A percentile compares a stretch with the other conserved stretches of the same genome.
Evolutionary conservation across 2,113 vertebrate species (phyloP).

Genomic region (Indicator indicator): DNA sequence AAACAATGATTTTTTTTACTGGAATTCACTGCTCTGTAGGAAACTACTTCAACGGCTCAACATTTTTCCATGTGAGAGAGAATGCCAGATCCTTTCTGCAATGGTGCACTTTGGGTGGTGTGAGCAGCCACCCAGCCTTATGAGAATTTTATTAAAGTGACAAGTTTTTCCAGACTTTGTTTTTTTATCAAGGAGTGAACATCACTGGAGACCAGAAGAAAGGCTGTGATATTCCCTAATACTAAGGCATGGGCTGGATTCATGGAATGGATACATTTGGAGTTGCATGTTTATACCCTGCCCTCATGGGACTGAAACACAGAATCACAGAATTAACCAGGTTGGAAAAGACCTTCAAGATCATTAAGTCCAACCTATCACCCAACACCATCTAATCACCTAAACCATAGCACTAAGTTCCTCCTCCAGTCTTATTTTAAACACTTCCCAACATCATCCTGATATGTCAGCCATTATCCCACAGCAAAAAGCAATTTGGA

Average conservation of each 20-base stretch:
- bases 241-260: neutral
- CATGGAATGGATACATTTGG: fast-evolving
- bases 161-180: neutral
- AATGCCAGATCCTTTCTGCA: neutral
- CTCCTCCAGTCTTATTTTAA: too few relatives aligned
- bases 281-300: fast-evolving
- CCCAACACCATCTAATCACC: too few relatives aligned
- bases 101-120: neutral
- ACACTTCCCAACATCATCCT: fast-evolving
- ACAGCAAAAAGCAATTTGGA: neutral
- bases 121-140: neutral
- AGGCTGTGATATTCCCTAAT: fast-evolving
- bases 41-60: neutral
- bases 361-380: too few relatives aligned
- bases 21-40: neutral
- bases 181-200: neutral
- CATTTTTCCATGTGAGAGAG: fast-evolving
- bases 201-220: neutral
- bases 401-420: too few relatives aligned
- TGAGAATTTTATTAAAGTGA: neutral
- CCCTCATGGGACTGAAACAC: neutral
- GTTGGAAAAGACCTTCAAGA: too few relatives aligned
- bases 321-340: too few relatives aligned
- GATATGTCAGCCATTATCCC: neutral
- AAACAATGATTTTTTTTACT: neutral